Conservation (phyloP, 2,797 vertebrate species). For the Hemibagrus guttatus region DNA sequence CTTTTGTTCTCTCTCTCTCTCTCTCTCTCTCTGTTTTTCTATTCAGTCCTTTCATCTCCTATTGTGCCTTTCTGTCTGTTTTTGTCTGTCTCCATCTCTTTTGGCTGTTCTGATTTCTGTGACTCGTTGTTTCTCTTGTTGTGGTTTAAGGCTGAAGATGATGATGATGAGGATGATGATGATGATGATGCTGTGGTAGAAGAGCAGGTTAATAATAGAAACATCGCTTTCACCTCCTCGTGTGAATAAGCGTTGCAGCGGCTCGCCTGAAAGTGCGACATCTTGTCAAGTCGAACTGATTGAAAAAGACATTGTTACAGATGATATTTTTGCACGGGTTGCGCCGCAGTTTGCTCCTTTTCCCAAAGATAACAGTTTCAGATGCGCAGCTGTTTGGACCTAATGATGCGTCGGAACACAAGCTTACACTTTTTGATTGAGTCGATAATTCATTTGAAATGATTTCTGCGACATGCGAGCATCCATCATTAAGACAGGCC, state of each 20-base stretch:
- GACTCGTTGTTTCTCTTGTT: no score
- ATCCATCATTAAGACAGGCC: background rate
- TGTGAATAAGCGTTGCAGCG: background rate
- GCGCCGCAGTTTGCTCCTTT: background rate
- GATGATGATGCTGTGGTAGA: background rate
- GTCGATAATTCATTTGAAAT: background rate
- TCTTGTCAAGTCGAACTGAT: constrained; percentile 1
- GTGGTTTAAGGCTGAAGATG: background rate
- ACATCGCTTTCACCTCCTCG: background rate
- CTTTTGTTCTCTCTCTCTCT: background rate
- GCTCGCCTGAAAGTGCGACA: background rate
- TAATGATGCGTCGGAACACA: background rate
- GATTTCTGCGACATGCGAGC: background rate
- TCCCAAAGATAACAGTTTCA: constrained; percentile 1
- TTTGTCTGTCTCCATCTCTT: no score
- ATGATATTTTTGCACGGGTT: background rate
- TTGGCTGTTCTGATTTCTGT: no score
- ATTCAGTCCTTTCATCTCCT: no score
- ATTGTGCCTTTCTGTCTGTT: no score
- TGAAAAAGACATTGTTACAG: background rate
- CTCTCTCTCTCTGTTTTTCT: no score
- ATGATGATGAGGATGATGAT: background rate
- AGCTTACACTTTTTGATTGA: constrained; percentile 6
- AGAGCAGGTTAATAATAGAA: background rate
- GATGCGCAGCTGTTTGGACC: background rate